Evolutionary conservation across 2,888 invertebrate genomes (phyloP).

Genomic region (Drosophila pseudotalamancana): DNA sequence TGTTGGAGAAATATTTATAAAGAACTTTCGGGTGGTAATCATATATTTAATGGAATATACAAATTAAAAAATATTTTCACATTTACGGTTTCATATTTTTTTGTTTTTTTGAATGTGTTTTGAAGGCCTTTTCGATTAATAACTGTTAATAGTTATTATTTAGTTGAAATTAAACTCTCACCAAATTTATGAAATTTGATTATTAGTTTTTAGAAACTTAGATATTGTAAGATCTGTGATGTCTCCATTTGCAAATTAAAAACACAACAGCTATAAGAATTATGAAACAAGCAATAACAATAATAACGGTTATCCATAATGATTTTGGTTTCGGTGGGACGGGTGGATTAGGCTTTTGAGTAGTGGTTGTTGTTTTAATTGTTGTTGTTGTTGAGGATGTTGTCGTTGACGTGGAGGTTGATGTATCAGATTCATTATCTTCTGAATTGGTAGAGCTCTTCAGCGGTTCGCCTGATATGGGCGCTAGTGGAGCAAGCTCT

Average conservation of each 20-base stretch:
- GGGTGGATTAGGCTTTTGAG: not conserved
- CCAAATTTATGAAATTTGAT: no score
- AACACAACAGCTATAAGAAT: not conserved
- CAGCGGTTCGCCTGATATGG: not conserved
- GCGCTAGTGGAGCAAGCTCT: rapidly evolving
- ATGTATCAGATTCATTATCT: not conserved
- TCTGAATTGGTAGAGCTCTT: not conserved
- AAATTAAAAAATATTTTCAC: not conserved
- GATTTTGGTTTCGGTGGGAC: no score
- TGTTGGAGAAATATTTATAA: not conserved
- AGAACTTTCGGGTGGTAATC: conserved; percentile 4
- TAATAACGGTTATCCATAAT: not conserved
- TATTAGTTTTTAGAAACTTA: not conserved
- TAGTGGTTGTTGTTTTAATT: not conserved
- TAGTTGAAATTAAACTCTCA: no score
- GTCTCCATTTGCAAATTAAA: conserved; percentile 4
- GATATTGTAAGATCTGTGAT: conserved; percentile 9
- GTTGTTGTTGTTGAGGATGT: not conserved
- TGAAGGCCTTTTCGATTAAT: no score
- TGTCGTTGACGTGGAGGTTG: not conserved
- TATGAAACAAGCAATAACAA: not conserved
- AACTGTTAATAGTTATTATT: no score
- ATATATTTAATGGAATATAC: not conserved
- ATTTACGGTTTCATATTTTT: no score
- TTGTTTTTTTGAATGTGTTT: no score